phyloP scores from a whole-genome alignment of 2,888 invertebrate genomes.

The Melanostoma mellinum region DNA sequence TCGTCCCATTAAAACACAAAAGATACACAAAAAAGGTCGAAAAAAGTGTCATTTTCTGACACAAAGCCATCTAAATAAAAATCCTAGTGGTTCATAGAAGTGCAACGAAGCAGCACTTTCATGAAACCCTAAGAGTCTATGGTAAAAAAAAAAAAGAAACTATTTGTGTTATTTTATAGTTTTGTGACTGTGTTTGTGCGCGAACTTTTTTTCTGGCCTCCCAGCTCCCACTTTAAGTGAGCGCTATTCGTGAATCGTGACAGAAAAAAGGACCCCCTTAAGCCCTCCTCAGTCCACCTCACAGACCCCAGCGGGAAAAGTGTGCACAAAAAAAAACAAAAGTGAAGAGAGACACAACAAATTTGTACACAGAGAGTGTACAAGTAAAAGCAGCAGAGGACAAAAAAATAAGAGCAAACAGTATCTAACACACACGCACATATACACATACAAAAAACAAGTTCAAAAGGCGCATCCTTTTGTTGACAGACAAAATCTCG shows the following conservation, averaged over 20 bases:
- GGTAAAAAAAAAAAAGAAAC: background rate
- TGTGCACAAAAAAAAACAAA: constrained; percentile 26
- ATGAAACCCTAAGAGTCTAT: constrained; percentile 33
- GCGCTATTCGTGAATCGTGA: constrained; percentile 43
- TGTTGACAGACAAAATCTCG: constrained; percentile 62
- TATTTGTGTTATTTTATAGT: background rate
- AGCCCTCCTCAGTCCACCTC: background rate
- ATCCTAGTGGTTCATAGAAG: constrained; percentile 48
- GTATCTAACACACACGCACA: constrained; percentile 23
- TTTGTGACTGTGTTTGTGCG: constrained; percentile 10
- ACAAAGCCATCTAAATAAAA: constrained; percentile 32
- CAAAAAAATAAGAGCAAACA: constrained; percentile 53
- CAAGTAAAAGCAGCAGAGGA: background rate
- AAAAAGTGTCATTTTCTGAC: constrained; percentile 12
- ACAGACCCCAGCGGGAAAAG: constrained; percentile 2
- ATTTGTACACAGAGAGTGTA: constrained; percentile 51
- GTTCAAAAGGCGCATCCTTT: constrained; percentile 69
- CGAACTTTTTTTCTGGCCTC: constrained; percentile 17
- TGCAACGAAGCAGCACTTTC: constrained; percentile 59
- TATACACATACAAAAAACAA: constrained; percentile 2
- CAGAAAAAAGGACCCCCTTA: constrained; percentile 5
- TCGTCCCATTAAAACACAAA: background rate
- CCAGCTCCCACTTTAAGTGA: constrained; percentile 56
- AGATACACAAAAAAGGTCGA: constrained; percentile 9
- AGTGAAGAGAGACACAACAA: constrained; percentile 55